Base-by-base conservation (phyloP, 2,113 vertebrate genomes). In the Hemibagrus wyckioides region DNA sequence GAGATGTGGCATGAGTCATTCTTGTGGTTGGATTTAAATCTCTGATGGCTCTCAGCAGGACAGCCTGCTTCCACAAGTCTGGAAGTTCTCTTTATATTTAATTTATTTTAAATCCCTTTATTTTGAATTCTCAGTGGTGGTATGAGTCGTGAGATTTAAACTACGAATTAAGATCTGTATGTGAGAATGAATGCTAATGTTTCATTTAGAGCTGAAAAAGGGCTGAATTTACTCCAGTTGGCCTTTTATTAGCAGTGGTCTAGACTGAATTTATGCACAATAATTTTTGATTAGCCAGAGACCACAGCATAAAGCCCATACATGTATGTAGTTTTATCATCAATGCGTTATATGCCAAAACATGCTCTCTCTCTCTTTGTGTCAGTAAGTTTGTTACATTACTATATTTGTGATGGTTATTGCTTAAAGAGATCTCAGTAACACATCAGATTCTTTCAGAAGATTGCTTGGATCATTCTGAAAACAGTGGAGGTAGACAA, bases 161-260 rank as follows among this genome's bases (percentile, higher is more conserved):
- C 41, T 61, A 69, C 36, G 48, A 69, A 71, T 54, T 59, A 87
- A 44, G 61, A 59, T 86, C 79, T 61, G 65, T 75, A 57, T 88
- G 36, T 73, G 61, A 73, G 63, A 75, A 50, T 82, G 44, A 84
- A 83, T 82, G 80, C 48, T 76, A 52, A 80, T 59, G 63, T 76
- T 69, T 86, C 39, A 30, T 86, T 88, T 79, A 75, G 48, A 52
- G 77, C 52, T 77, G 28, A 84, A 80, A 80, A 90, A 90, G 87
- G 87, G 87, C 87, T 86, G 76, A 88, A 84, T 69, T 86, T 86
- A 73, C 85, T 86, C 87, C 87, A 76, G 67, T 84, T 67, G 41
- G 56, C 57, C 67, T 82, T 89, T 90, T 84, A 81, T 80, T 71
- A 77, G 85, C 85, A 57, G 85, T 85, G 13, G 59, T 39, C 71